phyloP scores from a whole-genome alignment of 1,140 invertebrate species.

The Drosophila novamexicana region DNA sequence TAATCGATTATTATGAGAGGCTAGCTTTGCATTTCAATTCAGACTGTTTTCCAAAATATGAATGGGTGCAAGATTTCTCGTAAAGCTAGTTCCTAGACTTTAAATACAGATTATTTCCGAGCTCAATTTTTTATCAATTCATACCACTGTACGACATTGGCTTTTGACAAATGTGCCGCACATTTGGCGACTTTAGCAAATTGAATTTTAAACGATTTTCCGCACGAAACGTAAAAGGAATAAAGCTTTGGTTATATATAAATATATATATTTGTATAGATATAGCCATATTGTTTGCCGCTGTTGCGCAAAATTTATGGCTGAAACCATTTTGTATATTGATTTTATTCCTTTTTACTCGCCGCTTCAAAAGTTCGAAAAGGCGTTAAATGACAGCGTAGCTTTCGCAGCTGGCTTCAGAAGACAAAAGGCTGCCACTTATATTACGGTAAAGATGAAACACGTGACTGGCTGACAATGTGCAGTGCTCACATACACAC shows the following conservation, averaged over 20 bases:
- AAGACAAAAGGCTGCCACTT: constrained; percentile 59
- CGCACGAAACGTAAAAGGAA: constrained; percentile 41
- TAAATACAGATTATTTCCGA: too few relatives aligned
- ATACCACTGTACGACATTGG: constrained; percentile 23
- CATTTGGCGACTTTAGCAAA: constrained; percentile 51
- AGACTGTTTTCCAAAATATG: too few relatives aligned
- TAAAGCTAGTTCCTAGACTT: too few relatives aligned
- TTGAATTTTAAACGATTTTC: constrained; percentile 63
- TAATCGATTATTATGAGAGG: too few relatives aligned
- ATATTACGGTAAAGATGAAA: constrained; percentile 70
- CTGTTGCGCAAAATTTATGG: constrained; percentile 45
- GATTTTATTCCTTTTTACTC: constrained; percentile 24
- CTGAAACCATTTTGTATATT: constrained; percentile 49
- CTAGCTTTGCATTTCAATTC: too few relatives aligned
- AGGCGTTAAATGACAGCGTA: constrained; percentile 33
- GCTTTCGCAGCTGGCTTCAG: constrained; percentile 37
- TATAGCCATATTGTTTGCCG: constrained; percentile 36
- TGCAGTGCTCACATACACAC: constrained; percentile 5
- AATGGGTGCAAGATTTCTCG: too few relatives aligned
- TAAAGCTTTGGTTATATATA: constrained; percentile 26
- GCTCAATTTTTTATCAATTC: neutral
- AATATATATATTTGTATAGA: neutral
- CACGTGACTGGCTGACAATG: constrained; percentile 59
- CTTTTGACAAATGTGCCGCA: constrained; percentile 40
- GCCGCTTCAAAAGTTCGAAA: constrained; percentile 19